Evolutionary conservation across 1,140 invertebrate genomes (phyloP).

Genomic region (Aphelenchoides fujianensis): DNA sequence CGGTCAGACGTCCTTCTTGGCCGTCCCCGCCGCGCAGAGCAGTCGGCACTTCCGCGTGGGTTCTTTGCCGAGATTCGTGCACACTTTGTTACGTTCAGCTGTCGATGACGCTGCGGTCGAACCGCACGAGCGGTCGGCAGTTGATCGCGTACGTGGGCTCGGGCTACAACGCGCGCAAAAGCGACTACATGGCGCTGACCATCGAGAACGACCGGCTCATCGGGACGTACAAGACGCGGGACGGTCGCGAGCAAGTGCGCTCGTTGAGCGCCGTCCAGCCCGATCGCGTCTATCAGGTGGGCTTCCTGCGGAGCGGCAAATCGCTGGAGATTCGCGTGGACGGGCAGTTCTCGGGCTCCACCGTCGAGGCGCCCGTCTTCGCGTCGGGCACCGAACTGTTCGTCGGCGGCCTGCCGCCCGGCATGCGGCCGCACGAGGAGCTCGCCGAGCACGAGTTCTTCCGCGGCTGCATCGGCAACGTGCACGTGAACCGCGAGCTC

Average conservation of each 20-base stretch:
- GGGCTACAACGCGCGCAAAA: slow-evolving; percentile 26
- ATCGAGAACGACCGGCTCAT: slow-evolving; percentile 31
- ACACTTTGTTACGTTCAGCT: slow-evolving; percentile 28
- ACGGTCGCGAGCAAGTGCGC: not conserved
- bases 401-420: slow-evolving; percentile 54
- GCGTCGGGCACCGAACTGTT: slow-evolving; percentile 42
- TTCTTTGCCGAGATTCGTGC: slow-evolving; percentile 20
- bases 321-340: slow-evolving; percentile 26
- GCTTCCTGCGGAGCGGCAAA: slow-evolving; percentile 23
- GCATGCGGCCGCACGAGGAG: slow-evolving; percentile 35
- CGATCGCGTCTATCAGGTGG: slow-evolving; percentile 11
- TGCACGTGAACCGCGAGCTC: slow-evolving; percentile 5
- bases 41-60: slow-evolving; percentile 28
- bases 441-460: slow-evolving; percentile 28
- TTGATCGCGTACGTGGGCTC: slow-evolving; percentile 47
- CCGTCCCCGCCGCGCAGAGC: slow-evolving; percentile 32
- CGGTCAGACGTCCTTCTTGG: slow-evolving; percentile 42
- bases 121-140: slow-evolving; percentile 29
- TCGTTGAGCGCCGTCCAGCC: slow-evolving; percentile 20
- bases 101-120: slow-evolving; percentile 22
- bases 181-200: slow-evolving; percentile 38
- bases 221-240: slow-evolving; percentile 19
- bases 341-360: slow-evolving; percentile 12
- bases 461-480: slow-evolving; percentile 47
- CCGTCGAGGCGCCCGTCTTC: slow-evolving; percentile 12